These are phyloP conservation scores for Heliothis virescens DNA, from an alignment of 1,140 invertebrate genomes.

Conservation along the genomic window DNA sequence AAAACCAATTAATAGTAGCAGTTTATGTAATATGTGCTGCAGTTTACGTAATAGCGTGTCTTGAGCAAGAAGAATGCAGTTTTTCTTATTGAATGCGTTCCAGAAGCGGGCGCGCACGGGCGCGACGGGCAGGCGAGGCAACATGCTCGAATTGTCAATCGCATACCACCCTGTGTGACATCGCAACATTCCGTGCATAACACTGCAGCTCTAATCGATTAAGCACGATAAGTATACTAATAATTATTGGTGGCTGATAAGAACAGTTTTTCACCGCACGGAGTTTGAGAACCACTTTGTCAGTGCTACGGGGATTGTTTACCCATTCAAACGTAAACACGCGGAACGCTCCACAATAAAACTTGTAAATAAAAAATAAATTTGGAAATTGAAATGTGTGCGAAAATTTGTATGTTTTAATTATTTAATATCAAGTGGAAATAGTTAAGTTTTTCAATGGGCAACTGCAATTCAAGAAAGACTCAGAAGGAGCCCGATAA, in stretches of 20 bases:
- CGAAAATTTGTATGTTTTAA: conserved; percentile 1
- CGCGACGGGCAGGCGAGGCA: background rate
- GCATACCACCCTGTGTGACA: background rate
- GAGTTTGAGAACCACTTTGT: conserved; percentile 61
- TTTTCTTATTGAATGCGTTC: conserved; percentile 45
- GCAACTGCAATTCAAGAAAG: conserved; percentile 79
- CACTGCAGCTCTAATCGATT: conserved; percentile 68
- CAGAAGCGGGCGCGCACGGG: conserved; percentile 20
- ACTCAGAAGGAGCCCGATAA: conserved; percentile 77
- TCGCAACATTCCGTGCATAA: conserved; percentile 50
- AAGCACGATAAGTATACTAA: conserved; percentile 64
- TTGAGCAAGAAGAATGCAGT: conserved; percentile 54
- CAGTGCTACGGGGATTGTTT: conserved; percentile 61
- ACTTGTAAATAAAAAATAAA: background rate
- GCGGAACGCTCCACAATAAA: background rate
- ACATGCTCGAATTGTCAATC: background rate
- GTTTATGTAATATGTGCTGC: background rate
- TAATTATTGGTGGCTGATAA: conserved; percentile 73
- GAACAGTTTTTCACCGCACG: conserved; percentile 59
- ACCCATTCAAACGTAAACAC: conserved; percentile 39
- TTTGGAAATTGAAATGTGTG: conserved; percentile 34
- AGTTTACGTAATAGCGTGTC: conserved; percentile 47
- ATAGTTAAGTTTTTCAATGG: conserved; percentile 69
- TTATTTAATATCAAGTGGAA: background rate
- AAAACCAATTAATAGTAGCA: conserved; percentile 1